Conservation (phyloP, 2,113 vertebrate genomes). For the Odontophorus gujanensis region DNA sequence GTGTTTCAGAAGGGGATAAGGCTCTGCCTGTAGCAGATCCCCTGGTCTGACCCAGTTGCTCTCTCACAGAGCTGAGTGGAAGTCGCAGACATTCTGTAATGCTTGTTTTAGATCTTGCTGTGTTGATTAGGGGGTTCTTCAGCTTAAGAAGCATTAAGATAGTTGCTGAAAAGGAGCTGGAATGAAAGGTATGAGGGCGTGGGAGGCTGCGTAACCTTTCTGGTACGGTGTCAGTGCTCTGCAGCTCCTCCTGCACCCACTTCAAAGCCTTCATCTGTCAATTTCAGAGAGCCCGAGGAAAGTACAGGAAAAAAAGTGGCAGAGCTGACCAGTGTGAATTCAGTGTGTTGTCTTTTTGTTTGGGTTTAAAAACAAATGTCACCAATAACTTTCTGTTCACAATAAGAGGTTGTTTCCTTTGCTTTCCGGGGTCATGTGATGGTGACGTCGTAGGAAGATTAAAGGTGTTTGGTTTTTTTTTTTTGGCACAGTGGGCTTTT, state of each 20-base stretch:
- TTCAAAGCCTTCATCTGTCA: background rate
- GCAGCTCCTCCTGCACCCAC: background rate
- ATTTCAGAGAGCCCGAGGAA: background rate
- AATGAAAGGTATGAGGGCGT: constrained; percentile 57
- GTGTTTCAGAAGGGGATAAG: fast-evolving
- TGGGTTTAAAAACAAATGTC: background rate
- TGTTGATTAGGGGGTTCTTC: constrained; percentile 27
- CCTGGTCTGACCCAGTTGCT: background rate
- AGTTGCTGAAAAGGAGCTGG: constrained; percentile 9
- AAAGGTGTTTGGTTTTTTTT: background rate
- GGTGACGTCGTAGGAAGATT: background rate
- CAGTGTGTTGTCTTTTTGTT: background rate
- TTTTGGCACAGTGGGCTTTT: background rate
- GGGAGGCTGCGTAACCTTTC: background rate
- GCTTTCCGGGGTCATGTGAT: background rate
- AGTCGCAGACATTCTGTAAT: background rate
- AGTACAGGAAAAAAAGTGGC: background rate
- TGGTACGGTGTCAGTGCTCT: background rate
- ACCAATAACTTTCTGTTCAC: background rate
- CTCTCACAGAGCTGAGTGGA: background rate
- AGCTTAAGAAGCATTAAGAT: background rate
- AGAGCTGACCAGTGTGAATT: constrained; percentile 14
- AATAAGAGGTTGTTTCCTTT: background rate
- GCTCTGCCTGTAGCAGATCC: background rate
- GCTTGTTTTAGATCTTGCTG: background rate